Conservation (phyloP, 2,113 vertebrate genomes). For the Gulo gulo region DNA sequence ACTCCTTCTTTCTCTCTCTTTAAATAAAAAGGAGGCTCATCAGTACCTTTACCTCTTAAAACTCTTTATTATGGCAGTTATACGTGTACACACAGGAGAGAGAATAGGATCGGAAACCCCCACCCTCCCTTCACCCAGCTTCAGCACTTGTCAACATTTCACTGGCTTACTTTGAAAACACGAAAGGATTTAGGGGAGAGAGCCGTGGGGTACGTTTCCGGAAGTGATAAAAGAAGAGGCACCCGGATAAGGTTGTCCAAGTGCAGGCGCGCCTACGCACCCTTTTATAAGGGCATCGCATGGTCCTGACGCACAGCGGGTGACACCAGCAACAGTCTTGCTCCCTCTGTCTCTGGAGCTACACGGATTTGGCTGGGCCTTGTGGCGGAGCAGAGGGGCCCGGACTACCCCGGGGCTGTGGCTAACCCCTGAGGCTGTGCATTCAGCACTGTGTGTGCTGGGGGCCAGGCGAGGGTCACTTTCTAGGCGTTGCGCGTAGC, state of each 20-base stretch:
- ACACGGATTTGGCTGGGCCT: neutral
- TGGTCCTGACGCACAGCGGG: neutral
- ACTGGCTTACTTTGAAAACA: neutral
- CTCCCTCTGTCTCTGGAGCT: neutral
- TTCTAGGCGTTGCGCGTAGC: neutral
- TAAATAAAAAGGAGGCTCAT: neutral
- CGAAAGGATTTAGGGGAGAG: neutral
- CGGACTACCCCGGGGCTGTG: neutral
- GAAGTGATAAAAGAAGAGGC: neutral
- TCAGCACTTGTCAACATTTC: neutral
- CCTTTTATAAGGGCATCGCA: neutral
- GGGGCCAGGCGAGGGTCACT: neutral
- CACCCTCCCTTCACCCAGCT: neutral
- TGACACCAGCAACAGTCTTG: neutral
- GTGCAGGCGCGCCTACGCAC: neutral
- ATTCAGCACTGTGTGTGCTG: too few species aligned
- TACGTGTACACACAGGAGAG: neutral
- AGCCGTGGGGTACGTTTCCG: neutral
- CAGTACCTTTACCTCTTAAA: neutral
- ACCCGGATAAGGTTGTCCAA: neutral
- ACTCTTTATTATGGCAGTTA: neutral
- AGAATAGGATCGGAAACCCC: neutral
- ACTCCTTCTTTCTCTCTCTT: too few species aligned
- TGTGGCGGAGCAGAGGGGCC: neutral
- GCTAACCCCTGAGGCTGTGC: neutral